These are phyloP conservation scores for Pseudomyrmex gracilis DNA, from an alignment of 1,140 invertebrate species.

Conservation along the genomic window DNA sequence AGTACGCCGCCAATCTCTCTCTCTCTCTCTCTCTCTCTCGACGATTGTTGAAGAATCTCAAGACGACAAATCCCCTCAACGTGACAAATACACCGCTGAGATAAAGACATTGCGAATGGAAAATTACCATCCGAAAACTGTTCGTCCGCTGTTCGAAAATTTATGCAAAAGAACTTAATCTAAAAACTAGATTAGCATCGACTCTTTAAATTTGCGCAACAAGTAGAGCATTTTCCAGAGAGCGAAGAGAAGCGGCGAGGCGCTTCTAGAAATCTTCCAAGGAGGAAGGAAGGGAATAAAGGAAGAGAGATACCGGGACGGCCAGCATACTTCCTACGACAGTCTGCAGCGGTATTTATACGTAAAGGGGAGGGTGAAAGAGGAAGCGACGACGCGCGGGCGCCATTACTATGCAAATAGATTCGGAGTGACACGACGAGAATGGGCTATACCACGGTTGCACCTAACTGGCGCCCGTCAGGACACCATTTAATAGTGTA, in stretches of 20 bases:
- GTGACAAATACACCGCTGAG: too few species aligned
- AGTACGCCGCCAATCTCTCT: too few species aligned
- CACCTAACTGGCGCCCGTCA: constrained; percentile 81
- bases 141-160: neutral
- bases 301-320: constrained; percentile 57
- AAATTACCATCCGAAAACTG: too few species aligned
- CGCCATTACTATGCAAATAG: constrained; percentile 85
- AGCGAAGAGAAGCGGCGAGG: too few species aligned
- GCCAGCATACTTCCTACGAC: constrained; percentile 17
- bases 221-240: neutral
- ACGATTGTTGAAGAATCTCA: too few species aligned
- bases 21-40: too few species aligned
- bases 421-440: constrained; percentile 82
- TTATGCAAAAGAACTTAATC: neutral
- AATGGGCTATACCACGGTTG: constrained; percentile 76
- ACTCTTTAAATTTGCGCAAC: constrained; percentile 28
- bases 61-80: too few species aligned
- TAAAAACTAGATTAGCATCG: neutral
- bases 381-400: constrained; percentile 65
- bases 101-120: too few species aligned
- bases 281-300: neutral
- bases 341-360: constrained; percentile 65
- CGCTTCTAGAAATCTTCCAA: constrained; percentile 17
- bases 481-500: constrained; percentile 84
- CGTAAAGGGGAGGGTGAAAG: constrained; percentile 54